These are phyloP conservation scores for Himalopsyche japonica DNA, from an alignment of 2,888 invertebrate genomes.

Conservation along the genomic window DNA sequence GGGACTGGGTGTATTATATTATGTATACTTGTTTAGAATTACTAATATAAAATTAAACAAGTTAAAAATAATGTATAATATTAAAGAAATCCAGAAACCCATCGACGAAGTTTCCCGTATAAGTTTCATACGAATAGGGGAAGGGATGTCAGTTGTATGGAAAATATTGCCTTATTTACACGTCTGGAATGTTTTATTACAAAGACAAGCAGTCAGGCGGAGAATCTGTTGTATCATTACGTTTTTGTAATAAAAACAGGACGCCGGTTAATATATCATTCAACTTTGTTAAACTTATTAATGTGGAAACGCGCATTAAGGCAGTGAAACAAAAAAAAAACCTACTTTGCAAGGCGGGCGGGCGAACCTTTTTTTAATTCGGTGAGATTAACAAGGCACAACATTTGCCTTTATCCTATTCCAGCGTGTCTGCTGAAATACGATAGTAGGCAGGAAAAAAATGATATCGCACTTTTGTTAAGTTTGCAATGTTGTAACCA, in stretches of 20 bases:
- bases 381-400: constrained; percentile 23
- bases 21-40: too few species aligned
- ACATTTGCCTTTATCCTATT: background rate
- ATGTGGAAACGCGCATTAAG: constrained; percentile 17
- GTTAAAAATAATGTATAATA: too few species aligned
- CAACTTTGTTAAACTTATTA: constrained; percentile 1
- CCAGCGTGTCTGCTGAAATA: constrained; percentile 24
- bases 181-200: background rate
- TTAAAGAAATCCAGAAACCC: too few species aligned
- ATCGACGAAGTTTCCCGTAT: too few species aligned
- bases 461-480: constrained; percentile 36
- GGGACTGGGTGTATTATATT: too few species aligned
- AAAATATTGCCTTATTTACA: background rate
- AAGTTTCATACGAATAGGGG: too few species aligned
- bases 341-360: constrained; percentile 19
- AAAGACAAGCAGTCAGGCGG: background rate
- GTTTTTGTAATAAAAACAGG: background rate
- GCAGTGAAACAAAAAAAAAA: constrained; percentile 19
- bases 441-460: constrained; percentile 21
- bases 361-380: constrained; percentile 16
- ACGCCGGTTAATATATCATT: background rate
- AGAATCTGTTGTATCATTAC: background rate
- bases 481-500: constrained; percentile 36
- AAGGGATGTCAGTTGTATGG: too few species aligned
- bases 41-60: too few species aligned